Evolutionary conservation across 2,888 invertebrate genomes (phyloP).

Genomic region (Sicus ferrugineus): DNA sequence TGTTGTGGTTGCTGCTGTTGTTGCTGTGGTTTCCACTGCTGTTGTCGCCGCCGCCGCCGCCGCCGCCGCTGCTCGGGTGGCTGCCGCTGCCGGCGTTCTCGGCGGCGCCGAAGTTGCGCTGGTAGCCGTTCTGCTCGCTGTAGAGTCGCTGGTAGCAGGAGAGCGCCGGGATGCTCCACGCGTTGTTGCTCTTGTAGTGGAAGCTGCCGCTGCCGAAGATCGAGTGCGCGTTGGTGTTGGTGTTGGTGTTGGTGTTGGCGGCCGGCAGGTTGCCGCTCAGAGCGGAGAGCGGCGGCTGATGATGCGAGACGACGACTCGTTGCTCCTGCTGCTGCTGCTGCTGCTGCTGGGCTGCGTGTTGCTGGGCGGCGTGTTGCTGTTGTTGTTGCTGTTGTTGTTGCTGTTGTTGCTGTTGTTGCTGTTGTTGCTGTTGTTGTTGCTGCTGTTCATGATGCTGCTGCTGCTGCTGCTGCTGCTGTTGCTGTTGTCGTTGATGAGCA

Average conservation of each 20-base stretch:
- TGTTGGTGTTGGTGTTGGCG: slow-evolving; percentile 44
- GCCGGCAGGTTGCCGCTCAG: slow-evolving; percentile 51
- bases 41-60: slow-evolving; percentile 35
- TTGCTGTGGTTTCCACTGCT: slow-evolving; percentile 33
- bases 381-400: slow-evolving; percentile 53
- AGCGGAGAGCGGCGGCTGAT: slow-evolving; percentile 50
- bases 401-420: slow-evolving; percentile 48
- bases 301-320: slow-evolving; percentile 44
- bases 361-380: slow-evolving; percentile 51
- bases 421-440: slow-evolving; percentile 43
- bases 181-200: slow-evolving; percentile 63
- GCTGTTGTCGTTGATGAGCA: slow-evolving; percentile 40
- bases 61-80: slow-evolving; percentile 22
- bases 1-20: slow-evolving; percentile 28
- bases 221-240: slow-evolving; percentile 58
- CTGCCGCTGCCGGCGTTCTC: slow-evolving; percentile 27
- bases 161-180: slow-evolving; percentile 61
- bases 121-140: slow-evolving; percentile 60
- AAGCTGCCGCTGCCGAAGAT: slow-evolving; percentile 62
- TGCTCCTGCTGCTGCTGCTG: slow-evolving; percentile 38
- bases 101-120: slow-evolving; percentile 49
- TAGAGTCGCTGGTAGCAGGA: slow-evolving; percentile 61
- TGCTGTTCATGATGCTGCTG: slow-evolving; percentile 42
- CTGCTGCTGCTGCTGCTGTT: slow-evolving; percentile 41
- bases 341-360: slow-evolving; percentile 46